Percentiles rank a stretch among this genome's conserved stretches.
phyloP scores from a whole-genome alignment of 2,113 vertebrate species.

The Pseudorhombus dupliciocellatus region DNA sequence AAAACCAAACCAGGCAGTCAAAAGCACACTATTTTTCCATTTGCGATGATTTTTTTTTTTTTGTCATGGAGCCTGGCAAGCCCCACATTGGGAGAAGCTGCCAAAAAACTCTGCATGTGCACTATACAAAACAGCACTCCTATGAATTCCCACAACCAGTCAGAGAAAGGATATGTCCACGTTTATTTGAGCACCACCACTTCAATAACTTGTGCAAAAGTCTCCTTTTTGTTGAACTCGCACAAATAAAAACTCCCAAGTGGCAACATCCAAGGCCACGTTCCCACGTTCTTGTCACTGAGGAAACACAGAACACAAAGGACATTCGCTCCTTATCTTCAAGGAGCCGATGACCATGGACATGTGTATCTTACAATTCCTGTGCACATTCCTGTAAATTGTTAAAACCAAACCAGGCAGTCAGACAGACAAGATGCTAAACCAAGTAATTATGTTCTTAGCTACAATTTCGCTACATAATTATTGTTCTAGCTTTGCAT shows the following conservation, averaged over 20 bases:
- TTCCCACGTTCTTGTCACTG: background rate
- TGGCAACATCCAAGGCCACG: background rate
- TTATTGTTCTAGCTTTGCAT: constrained; percentile 19
- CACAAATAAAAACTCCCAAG: background rate
- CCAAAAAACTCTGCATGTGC: constrained; percentile 39
- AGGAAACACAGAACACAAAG: background rate
- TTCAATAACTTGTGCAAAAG: constrained; percentile 1
- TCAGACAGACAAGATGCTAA: constrained; percentile 24
- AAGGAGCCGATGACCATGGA: background rate
- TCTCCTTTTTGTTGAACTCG: background rate
- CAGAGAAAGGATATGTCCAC: constrained; percentile 4
- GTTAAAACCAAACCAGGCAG: constrained; percentile 23
- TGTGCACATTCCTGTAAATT: constrained; percentile 14
- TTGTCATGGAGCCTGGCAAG: constrained; percentile 30
- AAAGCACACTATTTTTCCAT: constrained; percentile 24
- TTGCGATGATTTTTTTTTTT: constrained; percentile 30
- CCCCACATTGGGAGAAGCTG: constrained; percentile 17
- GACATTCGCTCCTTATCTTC: background rate
- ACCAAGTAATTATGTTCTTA: constrained; percentile 35
- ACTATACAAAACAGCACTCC: constrained; percentile 32
- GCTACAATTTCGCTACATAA: constrained; percentile 30
- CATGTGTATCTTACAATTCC: too few species aligned
- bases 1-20: too few species aligned
- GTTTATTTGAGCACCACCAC: background rate
- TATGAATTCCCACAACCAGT: constrained; percentile 37